Evolutionary conservation across 2,797 vertebrate genomes (phyloP), one percentile per base, ranked within the genome.

Genomic region (Carapus acus): DNA sequence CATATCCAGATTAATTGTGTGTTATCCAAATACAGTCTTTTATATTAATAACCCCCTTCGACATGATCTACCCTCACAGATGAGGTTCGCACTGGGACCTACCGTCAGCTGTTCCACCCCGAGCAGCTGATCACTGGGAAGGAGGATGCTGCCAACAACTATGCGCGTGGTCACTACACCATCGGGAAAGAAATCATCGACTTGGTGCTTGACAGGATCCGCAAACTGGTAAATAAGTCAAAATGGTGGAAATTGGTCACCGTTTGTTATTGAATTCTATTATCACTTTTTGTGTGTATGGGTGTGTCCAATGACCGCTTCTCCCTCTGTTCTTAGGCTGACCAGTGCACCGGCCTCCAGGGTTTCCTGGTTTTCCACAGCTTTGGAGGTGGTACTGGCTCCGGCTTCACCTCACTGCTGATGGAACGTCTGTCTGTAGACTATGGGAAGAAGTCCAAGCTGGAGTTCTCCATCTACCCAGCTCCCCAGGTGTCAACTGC

Each of bases 301-400:
- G n/a, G n/a, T n/a, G n/a, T n/a, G n/a, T n/a, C n/a, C n/a, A n/a
- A n/a, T n/a, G n/a, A 27, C 24, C 24, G 5, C 24, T 27, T 27
- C 24, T 27, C 24, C 24, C 24, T 27, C 24, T 27, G 24, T 27
- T 9, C 24, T 9, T 9, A 27, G 24, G 24, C 24, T 9, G 24
- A 27, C 24, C 24, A 27, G 24, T 27, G 24, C 24, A 27, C 24
- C 24, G 2, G 82, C 8, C 82, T 84, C 23, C 82, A 84, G 79
- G 82, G 82, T 39, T 84, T 84, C 64, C 67, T 82, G 65, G 77
- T 92, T 54, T 92, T 92, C 38, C 90, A 91, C 71, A 92, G 91
- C 73, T 91, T 90, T 54, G 24, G 24, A 4, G 24, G 24, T 5
- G 24, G 24, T 9, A 27, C 24, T 9, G 24, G 24, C 24, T 27